Base-by-base conservation (phyloP, 2,888 invertebrate genomes). In the Reticulitermes lucifugus region DNA sequence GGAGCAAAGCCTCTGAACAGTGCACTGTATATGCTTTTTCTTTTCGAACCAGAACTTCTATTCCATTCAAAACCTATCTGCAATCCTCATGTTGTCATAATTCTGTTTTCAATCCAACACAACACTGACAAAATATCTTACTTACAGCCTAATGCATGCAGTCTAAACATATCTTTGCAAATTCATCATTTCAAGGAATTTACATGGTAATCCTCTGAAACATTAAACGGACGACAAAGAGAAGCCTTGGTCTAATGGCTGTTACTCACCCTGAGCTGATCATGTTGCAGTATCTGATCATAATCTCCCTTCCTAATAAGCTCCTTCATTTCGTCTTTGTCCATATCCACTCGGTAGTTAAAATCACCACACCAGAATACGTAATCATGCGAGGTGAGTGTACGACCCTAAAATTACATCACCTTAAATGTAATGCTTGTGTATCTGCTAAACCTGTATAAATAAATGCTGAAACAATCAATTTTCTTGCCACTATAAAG, bases 281-380 rank as follows among this genome's bases (percentile, higher is more conserved):
- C 99, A 89, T 94, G 93, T 88, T 96, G 95, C 70, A 98, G 92
- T 86, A 99, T 94, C 81, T 95, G 92, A 85, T 94, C 93, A 89
- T 96, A 93, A 89, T 97, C 95, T 86, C 96, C 94, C 87, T 94
- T 93, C 85, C 94, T 94, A 0, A 98, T 94, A 87, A 97, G 92
- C 86, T 96, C 95, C 89, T 98, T 97, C 87, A 98, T 96, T 90
- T 98, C 97, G 10, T 98, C 98, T 89, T 97, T 98, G 88, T 97
- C 96, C 94, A 99, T 94, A 90, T 99, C 98, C 85, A 99, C 95
- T 85, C 99, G 94, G 90, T 99, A 99, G 91, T 99, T 99, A 91
- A 99, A 99, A 92, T 99, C 99, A 0, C 99, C 99, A 90, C 99
- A 98, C 99, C 99, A 99, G 91, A 99, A 99, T 1, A 99, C 95